phyloP scores from a whole-genome alignment of 2,888 invertebrate species.

The Nephrotoma appendiculata region DNA sequence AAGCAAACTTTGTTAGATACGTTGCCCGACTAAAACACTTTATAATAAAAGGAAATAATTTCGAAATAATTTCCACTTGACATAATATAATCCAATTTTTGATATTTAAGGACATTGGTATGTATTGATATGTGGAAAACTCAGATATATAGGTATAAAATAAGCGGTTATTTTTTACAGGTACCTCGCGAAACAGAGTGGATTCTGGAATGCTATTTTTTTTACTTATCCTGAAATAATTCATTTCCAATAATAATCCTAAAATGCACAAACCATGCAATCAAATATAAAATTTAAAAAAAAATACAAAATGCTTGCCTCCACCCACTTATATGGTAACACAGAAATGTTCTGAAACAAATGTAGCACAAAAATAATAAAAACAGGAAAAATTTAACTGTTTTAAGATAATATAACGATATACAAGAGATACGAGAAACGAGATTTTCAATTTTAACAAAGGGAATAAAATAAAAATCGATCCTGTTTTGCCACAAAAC shows the following conservation, averaged over 20 bases:
- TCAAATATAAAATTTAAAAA: background rate
- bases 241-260: background rate
- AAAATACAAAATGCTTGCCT: background rate
- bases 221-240: background rate
- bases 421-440: background rate
- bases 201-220: background rate
- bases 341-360: background rate
- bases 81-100: too few relatives aligned
- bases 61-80: too few relatives aligned
- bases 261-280: background rate
- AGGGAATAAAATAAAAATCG: background rate
- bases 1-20: too few relatives aligned
- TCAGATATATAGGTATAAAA: too few relatives aligned
- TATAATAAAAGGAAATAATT: too few relatives aligned
- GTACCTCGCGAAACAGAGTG: background rate
- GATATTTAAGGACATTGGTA: too few relatives aligned
- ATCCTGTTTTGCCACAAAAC: background rate
- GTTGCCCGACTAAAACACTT: too few relatives aligned
- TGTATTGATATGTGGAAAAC: too few relatives aligned
- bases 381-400: background rate
- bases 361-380: background rate
- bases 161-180: too few relatives aligned
- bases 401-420: background rate
- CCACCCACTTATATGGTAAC: background rate
- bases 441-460: background rate